Evolutionary conservation across 2,888 invertebrate genomes (phyloP), one percentile per base, ranked within the genome.

Genomic region (Cantharis lateralis): DNA sequence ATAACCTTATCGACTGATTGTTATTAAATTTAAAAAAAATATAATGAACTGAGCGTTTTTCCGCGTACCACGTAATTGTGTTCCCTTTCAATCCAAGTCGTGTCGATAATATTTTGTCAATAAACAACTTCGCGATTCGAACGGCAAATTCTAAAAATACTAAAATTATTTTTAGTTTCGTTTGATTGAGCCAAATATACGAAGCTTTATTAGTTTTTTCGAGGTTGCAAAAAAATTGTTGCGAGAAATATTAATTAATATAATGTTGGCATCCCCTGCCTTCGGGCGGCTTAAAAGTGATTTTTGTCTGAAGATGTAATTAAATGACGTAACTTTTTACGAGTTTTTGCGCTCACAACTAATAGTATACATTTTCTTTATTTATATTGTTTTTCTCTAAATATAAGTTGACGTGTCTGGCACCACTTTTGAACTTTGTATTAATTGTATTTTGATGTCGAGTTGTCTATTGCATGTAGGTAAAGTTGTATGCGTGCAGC

Each of bases 401-500:
- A 32, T 68, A 76, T 69, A 26, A 48, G 24, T 62, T 64, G 72
- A 72, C 76, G 71, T 70, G 76, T 72, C 76, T 76, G 76, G 76
- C 76, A 76, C 70, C 70, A 76, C 76, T 69, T 69, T 66, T 76
- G 70, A 72, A 76, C 76, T 70, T 69, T 64, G 63, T 66, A 62
- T 28, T 71, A 71, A 75, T 71, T 75, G 75, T 71, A 75, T 75
- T 71, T 75, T 71, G 26, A 62, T 63, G 69, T 68, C 64, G 18
- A 20, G 64, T 24, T 24, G 20, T 66, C 24, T 20, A 66, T 66
- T 66, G 16, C 64, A 66, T 66, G 64, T 24, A 63, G 16, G 16
- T 66, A 66, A 48, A 62, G 61, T 7, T 70, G 71, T 32, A 62
- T 75, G 75, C 68, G 66, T 68, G 75, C 28, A 26, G 18, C 13